phyloP scores from a whole-genome alignment of 1,140 invertebrate species.

The Pseudomyrmex concolor region DNA sequence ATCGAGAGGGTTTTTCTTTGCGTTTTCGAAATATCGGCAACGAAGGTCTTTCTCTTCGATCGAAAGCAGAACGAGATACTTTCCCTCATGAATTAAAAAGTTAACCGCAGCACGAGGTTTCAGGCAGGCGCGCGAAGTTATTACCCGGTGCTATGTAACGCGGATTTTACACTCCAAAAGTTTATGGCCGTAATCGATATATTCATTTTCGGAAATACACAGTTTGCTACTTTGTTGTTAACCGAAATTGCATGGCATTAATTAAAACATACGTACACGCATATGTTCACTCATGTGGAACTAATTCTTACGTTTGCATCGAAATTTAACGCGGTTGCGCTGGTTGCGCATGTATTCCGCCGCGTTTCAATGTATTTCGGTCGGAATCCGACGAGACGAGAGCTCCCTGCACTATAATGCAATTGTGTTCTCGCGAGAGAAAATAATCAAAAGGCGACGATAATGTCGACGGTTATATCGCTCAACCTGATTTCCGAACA shows the following conservation, averaged over 20 bases:
- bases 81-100: conserved; percentile 49
- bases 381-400: conserved; percentile 4
- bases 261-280: background rate
- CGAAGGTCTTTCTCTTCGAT: conserved; percentile 12
- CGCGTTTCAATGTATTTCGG: background rate
- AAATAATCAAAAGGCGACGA: conserved; percentile 13
- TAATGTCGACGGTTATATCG: conserved; percentile 22
- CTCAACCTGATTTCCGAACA: background rate
- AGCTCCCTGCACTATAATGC: conserved; percentile 9
- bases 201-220: background rate
- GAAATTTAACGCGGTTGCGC: background rate
- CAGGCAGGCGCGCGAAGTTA: conserved; percentile 14
- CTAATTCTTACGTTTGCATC: background rate
- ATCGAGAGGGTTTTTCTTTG: conserved; percentile 36
- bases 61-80: conserved; percentile 24
- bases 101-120: conserved; percentile 29
- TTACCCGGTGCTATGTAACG: background rate
- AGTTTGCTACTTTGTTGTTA: background rate
- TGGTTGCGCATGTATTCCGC: no score
- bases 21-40: conserved; percentile 15
- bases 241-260: background rate
- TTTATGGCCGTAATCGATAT: background rate
- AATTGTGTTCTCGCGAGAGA: background rate
- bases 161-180: background rate
- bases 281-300: no score